phyloP scores from a whole-genome alignment of 2,888 invertebrate genomes.

The Pocota personata region DNA sequence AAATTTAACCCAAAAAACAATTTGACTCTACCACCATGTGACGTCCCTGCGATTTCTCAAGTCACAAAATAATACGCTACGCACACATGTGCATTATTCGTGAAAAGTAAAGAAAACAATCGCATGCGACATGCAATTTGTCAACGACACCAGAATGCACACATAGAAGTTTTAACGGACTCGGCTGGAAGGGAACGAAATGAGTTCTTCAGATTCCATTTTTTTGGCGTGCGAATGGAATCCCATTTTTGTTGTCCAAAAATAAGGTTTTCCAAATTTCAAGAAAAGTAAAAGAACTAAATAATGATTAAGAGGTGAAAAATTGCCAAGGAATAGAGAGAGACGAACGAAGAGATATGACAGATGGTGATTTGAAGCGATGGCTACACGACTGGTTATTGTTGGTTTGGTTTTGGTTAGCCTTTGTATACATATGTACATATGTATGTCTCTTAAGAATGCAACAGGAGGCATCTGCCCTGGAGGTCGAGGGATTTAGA shows the following conservation, averaged over 20 bases:
- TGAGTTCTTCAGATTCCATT: background rate
- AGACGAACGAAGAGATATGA: slow-evolving; percentile 1
- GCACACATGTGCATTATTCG: slow-evolving; percentile 1
- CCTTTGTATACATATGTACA: background rate
- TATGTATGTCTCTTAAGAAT: background rate
- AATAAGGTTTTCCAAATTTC: slow-evolving; percentile 55
- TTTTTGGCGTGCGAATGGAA: slow-evolving; percentile 26
- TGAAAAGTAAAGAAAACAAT: slow-evolving; percentile 10
- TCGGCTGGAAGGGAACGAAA: background rate
- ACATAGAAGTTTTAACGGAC: background rate
- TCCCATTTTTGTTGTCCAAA: slow-evolving; percentile 39
- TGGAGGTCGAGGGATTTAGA: slow-evolving; percentile 14
- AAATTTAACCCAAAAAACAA: slow-evolving; percentile 11
- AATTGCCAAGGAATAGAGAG: slow-evolving; percentile 42
- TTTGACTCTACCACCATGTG: slow-evolving; percentile 1
- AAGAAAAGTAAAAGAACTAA: slow-evolving; percentile 25
- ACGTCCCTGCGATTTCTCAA: background rate
- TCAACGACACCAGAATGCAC: slow-evolving; percentile 50
- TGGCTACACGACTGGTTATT: background rate
- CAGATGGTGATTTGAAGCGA: slow-evolving; percentile 47
- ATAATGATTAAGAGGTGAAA: slow-evolving; percentile 67
- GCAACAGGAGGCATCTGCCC: slow-evolving; percentile 37
- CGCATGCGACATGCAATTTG: slow-evolving; percentile 61
- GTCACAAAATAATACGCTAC: background rate
- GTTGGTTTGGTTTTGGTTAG: background rate